A percentile compares a stretch with the other conserved stretches of the same genome.
These are phyloP conservation scores for Protobothrops mucrosquamatus DNA, from an alignment of 2,113 vertebrate genomes.

Conservation along the genomic window DNA sequence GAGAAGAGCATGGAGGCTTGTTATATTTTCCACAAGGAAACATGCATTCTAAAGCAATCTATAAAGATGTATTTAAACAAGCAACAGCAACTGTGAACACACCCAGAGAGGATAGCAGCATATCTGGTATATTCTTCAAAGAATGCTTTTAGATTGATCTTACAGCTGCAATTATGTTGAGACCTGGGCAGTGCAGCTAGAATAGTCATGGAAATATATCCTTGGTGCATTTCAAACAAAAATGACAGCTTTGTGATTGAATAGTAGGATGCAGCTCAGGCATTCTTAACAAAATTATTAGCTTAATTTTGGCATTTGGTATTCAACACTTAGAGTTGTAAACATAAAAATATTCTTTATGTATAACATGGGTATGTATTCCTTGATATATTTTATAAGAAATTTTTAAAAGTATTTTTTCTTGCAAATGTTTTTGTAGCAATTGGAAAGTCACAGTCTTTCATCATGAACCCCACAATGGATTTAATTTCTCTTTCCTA, in stretches of 20 bases:
- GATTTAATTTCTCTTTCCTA: too few relatives aligned
- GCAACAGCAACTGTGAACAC: background rate
- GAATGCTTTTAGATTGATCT: background rate
- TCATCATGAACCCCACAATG: too few relatives aligned
- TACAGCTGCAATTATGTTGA: slow-evolving; percentile 14
- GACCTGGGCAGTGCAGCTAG: slow-evolving; percentile 26
- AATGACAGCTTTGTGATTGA: slow-evolving; percentile 39
- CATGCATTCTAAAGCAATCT: background rate
- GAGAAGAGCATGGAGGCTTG: background rate
- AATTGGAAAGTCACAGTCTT: too few relatives aligned
- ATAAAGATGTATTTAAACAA: slow-evolving; percentile 12
- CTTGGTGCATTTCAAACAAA: slow-evolving; percentile 48
- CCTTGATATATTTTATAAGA: too few relatives aligned
- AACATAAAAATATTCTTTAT: background rate
- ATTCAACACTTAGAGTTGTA: background rate
- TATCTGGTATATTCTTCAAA: background rate
- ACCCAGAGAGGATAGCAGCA: background rate
- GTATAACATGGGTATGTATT: too few relatives aligned
- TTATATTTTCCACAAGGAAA: background rate
- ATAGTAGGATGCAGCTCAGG: slow-evolving; percentile 31
- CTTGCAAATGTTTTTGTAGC: too few relatives aligned
- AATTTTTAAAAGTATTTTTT: too few relatives aligned
- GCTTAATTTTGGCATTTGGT: background rate
- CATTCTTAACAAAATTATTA: slow-evolving; percentile 24
- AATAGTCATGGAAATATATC: slow-evolving; percentile 16